Conservation (phyloP, 2,888 invertebrate species). For the Drosophila mulleri region DNA sequence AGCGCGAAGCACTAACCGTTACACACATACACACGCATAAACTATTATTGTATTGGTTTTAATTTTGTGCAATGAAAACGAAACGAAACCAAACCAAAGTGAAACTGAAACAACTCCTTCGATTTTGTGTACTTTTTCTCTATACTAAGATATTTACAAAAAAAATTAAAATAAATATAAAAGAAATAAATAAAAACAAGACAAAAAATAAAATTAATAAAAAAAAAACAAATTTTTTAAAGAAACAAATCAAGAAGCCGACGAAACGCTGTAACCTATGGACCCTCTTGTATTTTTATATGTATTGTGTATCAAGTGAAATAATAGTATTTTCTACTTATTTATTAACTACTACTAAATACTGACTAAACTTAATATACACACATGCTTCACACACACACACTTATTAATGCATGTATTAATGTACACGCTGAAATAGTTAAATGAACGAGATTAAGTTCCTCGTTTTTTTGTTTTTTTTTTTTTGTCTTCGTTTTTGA, state of each 20-base stretch:
- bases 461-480: constrained; percentile 1
- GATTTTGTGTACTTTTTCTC: constrained; percentile 20
- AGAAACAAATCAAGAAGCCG: constrained; percentile 24
- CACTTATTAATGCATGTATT: constrained; percentile 2
- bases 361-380: constrained; percentile 15
- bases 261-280: constrained; percentile 64
- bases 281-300: constrained; percentile 79
- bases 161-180: too few species aligned
- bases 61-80: constrained; percentile 2
- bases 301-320: constrained; percentile 43
- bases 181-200: not conserved
- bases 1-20: not conserved
- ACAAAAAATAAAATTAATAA: not conserved
- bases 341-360: constrained; percentile 50
- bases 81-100: constrained; percentile 12
- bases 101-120: constrained; percentile 11
- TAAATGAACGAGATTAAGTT: constrained; percentile 9
- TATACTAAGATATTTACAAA: constrained; percentile 20
- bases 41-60: constrained; percentile 7
- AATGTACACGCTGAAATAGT: not conserved
- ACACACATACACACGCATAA: constrained; percentile 10
- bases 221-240: not conserved
- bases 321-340: constrained; percentile 65
- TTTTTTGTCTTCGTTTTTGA: constrained; percentile 48
- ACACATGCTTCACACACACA: constrained; percentile 3